Percentiles rank a stretch among this genome's conserved stretches.
Conservation (phyloP, 2,797 vertebrate genomes). For the Eremophila alpestris region DNA sequence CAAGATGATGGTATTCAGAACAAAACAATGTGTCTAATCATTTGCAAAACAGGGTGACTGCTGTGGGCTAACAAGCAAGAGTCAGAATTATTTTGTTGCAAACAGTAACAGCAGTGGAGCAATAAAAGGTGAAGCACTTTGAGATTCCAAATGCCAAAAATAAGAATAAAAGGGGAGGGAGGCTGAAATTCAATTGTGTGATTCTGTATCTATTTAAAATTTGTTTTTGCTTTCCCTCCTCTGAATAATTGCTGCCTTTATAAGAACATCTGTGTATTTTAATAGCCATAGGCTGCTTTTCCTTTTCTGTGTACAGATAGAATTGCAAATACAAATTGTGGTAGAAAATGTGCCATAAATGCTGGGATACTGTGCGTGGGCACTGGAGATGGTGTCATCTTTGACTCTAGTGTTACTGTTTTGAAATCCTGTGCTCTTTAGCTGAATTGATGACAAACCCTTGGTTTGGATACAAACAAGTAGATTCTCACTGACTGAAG, state of each 20-base stretch:
- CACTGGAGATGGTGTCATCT: fast-evolving
- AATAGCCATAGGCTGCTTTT: not conserved
- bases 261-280: not conserved
- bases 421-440: not conserved
- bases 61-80: not conserved
- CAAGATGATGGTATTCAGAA: not conserved
- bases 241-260: not conserved
- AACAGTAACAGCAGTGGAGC: not conserved
- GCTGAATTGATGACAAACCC: not conserved
- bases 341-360: not conserved
- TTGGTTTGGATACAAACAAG: not conserved
- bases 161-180: not conserved
- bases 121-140: not conserved
- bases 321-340: not conserved
- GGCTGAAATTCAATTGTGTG: not conserved
- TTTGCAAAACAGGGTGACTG: not conserved
- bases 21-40: not conserved
- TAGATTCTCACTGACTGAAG: not conserved
- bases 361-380: not conserved
- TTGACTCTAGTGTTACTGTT: not conserved
- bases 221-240: not conserved
- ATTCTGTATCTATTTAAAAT: not conserved
- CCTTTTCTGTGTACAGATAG: not conserved
- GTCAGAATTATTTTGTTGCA: conserved; percentile 3
- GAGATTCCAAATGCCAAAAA: not conserved